A percentile compares a stretch with the other conserved stretches of the same genome.
Evolutionary conservation across 1,140 invertebrate species (phyloP).

Genomic region (Gryon sp.): DNA sequence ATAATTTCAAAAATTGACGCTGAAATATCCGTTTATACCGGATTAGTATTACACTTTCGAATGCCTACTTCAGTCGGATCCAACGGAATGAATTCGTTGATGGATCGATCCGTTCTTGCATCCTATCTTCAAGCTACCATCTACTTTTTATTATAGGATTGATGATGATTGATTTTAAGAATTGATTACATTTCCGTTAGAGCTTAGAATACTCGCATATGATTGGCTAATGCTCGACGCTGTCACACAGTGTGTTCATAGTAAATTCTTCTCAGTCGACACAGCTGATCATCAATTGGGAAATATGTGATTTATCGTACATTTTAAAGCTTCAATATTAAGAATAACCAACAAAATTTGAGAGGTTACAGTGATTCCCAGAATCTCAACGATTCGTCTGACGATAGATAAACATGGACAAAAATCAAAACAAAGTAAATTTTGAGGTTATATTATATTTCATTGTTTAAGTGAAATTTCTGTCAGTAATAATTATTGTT

Average conservation of each 20-base stretch:
- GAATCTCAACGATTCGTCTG: background rate
- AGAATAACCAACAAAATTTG: constrained; percentile 42
- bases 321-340: constrained; percentile 7
- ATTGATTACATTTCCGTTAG: too few relatives aligned
- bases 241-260: too few relatives aligned
- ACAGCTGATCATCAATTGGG: constrained; percentile 31
- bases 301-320: constrained; percentile 12
- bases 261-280: background rate
- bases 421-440: constrained; percentile 57
- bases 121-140: too few relatives aligned
- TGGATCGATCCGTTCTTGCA: too few relatives aligned
- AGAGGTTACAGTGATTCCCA: constrained; percentile 24
- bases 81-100: too few relatives aligned
- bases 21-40: too few relatives aligned
- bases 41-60: too few relatives aligned
- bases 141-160: too few relatives aligned
- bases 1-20: too few relatives aligned
- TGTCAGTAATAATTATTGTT: background rate
- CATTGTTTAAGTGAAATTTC: background rate
- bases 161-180: too few relatives aligned
- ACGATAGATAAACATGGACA: constrained; percentile 49
- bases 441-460: constrained; percentile 21
- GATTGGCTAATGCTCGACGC: background rate
- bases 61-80: too few relatives aligned
- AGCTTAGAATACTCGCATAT: too few relatives aligned